Conservation (phyloP, 2,888 invertebrate species). For the Aspidiotus rigidus region DNA sequence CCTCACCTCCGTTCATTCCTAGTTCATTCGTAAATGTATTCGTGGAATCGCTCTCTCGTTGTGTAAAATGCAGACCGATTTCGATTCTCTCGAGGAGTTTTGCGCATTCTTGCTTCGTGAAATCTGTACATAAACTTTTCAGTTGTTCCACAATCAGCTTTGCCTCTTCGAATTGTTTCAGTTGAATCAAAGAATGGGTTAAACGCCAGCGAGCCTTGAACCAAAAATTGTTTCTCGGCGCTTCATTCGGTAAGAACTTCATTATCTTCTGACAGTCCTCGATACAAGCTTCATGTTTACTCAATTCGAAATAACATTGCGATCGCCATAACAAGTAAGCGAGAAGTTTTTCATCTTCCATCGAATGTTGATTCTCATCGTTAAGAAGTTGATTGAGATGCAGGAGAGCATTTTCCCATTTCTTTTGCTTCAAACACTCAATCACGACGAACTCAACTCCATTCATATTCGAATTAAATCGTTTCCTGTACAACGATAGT, state of each 20-base stretch:
- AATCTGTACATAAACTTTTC: constrained; percentile 25
- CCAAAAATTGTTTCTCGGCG: constrained; percentile 40
- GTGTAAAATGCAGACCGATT: constrained; percentile 13
- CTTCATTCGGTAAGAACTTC: constrained; percentile 45
- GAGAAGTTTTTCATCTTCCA: constrained; percentile 44
- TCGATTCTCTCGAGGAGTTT: constrained; percentile 19
- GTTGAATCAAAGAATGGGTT: constrained; percentile 49
- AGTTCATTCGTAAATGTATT: not conserved
- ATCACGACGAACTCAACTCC: constrained; percentile 42
- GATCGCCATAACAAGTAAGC: constrained; percentile 49
- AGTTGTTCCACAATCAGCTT: constrained; percentile 49
- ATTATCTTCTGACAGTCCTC: constrained; percentile 49
- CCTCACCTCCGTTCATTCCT: not conserved
- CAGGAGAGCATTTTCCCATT: constrained; percentile 50
- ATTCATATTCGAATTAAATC: constrained; percentile 11
- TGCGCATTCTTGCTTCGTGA: constrained; percentile 23
- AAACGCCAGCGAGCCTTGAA: constrained; percentile 49
- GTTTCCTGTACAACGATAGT: not conserved
- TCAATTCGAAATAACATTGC: constrained; percentile 47
- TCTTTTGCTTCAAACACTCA: constrained; percentile 49
- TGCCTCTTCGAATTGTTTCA: constrained; percentile 48
- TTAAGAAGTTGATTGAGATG: constrained; percentile 50
- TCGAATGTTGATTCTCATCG: constrained; percentile 42
- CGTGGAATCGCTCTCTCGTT: constrained; percentile 7
- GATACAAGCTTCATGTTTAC: constrained; percentile 48